A percentile compares a stretch with the other conserved stretches of the same genome.
Conservation (phyloP, 2,888 invertebrate genomes). For the Archaeoteleia sp. region DNA sequence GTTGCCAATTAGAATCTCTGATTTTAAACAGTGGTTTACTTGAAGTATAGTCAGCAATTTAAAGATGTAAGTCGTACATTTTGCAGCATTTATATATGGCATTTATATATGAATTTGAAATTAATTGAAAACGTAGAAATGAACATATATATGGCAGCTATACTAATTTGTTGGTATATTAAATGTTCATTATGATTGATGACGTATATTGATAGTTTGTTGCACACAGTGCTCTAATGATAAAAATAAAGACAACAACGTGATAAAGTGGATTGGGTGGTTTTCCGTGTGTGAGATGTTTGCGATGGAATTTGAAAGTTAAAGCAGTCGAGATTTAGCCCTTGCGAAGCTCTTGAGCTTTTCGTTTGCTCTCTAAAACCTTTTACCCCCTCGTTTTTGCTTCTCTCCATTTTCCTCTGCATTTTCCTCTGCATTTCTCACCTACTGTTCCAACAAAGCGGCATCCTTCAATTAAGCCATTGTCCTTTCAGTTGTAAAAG, state of each 20-base stretch:
- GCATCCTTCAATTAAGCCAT: conserved; percentile 44
- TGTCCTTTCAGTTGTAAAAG: conserved; percentile 30
- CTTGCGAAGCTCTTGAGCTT: conserved; percentile 50
- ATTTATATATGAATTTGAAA: too few relatives aligned
- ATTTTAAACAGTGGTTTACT: too few relatives aligned
- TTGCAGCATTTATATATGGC: too few relatives aligned
- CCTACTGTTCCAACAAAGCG: conserved; percentile 23
- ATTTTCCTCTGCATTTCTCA: conserved; percentile 38
- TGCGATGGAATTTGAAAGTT: conserved; percentile 52
- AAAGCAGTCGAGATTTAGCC: conserved; percentile 48
- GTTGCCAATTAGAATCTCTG: too few relatives aligned
- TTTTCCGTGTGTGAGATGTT: conserved; percentile 45
- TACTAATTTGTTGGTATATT: too few relatives aligned
- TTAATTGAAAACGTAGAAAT: too few relatives aligned
- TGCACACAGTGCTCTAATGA: conserved; percentile 19
- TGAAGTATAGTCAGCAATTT: too few relatives aligned
- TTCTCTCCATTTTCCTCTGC: conserved; percentile 34
- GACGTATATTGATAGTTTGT: conserved; percentile 6
- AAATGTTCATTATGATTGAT: too few relatives aligned
- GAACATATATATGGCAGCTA: too few relatives aligned
- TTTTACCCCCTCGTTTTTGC: conserved; percentile 47
- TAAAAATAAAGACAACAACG: conserved; percentile 35
- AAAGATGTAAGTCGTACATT: too few relatives aligned
- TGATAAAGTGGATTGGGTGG: conserved; percentile 41
- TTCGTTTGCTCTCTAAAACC: conserved; percentile 51